Percentiles rank a stretch among this genome's conserved stretches.
phyloP scores from a whole-genome alignment of 2,888 invertebrate species.

The Alloscopus bannaensis region DNA sequence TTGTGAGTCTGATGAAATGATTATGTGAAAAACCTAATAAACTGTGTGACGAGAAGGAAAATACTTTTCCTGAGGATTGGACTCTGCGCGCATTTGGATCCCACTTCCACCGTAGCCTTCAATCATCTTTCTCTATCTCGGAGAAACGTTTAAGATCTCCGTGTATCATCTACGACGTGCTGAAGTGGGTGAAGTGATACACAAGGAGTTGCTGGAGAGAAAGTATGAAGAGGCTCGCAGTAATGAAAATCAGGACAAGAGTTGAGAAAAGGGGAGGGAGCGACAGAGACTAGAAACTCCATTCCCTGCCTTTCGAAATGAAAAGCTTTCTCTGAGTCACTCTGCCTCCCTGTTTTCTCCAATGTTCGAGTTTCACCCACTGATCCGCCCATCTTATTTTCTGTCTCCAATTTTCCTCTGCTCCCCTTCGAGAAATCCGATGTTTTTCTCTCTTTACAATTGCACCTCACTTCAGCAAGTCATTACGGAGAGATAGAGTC shows the following conservation, averaged over 20 bases:
- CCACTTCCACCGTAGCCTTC: constrained; percentile 27
- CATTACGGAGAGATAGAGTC: neutral
- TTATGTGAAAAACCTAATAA: constrained; percentile 33
- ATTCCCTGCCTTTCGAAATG: neutral
- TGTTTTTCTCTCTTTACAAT: constrained; percentile 1
- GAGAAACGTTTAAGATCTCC: neutral
- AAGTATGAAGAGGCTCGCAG: neutral
- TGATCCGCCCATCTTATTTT: too few species aligned
- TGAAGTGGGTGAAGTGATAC: neutral
- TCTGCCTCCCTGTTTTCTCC: too few species aligned
- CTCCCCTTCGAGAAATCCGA: neutral
- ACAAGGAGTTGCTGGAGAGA: neutral
- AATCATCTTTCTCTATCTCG: constrained; percentile 5
- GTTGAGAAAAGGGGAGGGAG: constrained; percentile 32
- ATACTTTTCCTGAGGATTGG: constrained; percentile 27
- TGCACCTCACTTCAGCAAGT: neutral
- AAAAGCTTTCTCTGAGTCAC: neutral
- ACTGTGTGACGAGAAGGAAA: neutral
- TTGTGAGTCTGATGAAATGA: constrained; percentile 35
- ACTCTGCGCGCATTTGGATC: constrained; percentile 23
- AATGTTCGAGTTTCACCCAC: too few species aligned
- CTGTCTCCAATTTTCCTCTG: too few species aligned
- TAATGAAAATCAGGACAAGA: neutral
- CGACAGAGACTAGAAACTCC: neutral
- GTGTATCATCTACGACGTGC: constrained; percentile 25